Evolutionary conservation across 2,797 vertebrate species (phyloP), one percentile per base, ranked within the genome.

Genomic region (Graptemys geographica): DNA sequence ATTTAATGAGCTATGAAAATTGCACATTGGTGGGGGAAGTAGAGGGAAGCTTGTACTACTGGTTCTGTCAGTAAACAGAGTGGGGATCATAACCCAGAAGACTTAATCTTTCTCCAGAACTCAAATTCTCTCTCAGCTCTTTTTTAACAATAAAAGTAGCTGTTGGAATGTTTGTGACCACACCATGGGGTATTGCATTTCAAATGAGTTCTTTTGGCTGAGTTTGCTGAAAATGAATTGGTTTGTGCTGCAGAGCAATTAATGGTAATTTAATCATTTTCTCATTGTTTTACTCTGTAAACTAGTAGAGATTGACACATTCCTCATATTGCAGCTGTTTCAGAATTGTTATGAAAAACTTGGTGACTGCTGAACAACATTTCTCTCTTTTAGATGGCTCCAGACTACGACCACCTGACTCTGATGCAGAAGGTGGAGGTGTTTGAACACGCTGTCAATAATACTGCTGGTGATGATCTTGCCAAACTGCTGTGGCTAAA

Each of bases 351-450:
- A 25, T 76, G 83, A 37, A 19, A 92, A 21, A 12, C 5, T 4
- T 8, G 3, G 13, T 19, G 51, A 55, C 76, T 44, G 81, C 52
- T 90, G 49, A 86, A 27, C 53, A 7, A 83, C 10, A 11, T 69
- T 80, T 95, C 69, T 97, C 80, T 81, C 41, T 92, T 92, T 4
- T 1, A 99, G 99, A 99, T 99, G 99, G 99, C 99, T 82, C 99
- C 99, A 1, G 99, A 99, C 98, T 99, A 99, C 4, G 99, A 99
- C 96, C 99, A 99, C 97, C 98, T 99, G 96, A 99, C 99, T 0
- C 98, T 99, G 96, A 99, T 99, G 99, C 99, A 99, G 98, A 99
- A 99, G 96, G 99, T 99, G 37, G 99, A 99, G 97, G 99, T 99
- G 94, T 99, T 99, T 87, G 99, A 99, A 87, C 99, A 99, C 0